phyloP scores from a whole-genome alignment of 2,113 vertebrate genomes.

The Eonycteris spelaea region DNA sequence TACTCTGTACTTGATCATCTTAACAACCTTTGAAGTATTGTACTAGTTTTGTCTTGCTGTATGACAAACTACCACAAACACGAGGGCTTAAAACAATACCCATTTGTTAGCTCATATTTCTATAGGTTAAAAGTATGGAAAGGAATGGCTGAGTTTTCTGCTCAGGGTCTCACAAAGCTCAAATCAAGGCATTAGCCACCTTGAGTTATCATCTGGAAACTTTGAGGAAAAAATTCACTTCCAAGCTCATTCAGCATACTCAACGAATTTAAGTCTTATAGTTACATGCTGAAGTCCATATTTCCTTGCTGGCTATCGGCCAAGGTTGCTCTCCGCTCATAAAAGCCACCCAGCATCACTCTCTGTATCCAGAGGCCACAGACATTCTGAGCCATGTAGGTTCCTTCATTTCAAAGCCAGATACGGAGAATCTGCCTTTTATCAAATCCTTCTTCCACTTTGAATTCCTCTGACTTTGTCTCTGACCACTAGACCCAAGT shows the following conservation, averaged over 20 bases:
- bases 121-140: neutral
- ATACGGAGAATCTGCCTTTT: neutral
- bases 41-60: neutral
- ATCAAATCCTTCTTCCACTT: neutral
- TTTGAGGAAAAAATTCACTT: neutral
- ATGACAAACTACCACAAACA: neutral
- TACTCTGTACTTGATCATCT: neutral
- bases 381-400: neutral
- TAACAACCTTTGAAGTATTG: neutral
- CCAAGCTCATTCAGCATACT: neutral
- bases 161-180: neutral
- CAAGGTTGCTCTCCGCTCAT: neutral
- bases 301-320: neutral
- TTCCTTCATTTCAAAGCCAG: neutral
- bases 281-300: neutral
- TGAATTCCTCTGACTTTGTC: neutral
- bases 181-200: neutral
- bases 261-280: neutral
- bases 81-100: neutral
- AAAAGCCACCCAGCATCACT: neutral
- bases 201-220: neutral
- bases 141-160: neutral
- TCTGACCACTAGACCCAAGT: neutral
- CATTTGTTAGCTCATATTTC: neutral
- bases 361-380: neutral